Percentiles rank a stretch among this genome's conserved stretches.
These are phyloP conservation scores for Zeugodacus cucurbitae DNA, from an alignment of 1,140 invertebrate genomes.

Conservation along the genomic window DNA sequence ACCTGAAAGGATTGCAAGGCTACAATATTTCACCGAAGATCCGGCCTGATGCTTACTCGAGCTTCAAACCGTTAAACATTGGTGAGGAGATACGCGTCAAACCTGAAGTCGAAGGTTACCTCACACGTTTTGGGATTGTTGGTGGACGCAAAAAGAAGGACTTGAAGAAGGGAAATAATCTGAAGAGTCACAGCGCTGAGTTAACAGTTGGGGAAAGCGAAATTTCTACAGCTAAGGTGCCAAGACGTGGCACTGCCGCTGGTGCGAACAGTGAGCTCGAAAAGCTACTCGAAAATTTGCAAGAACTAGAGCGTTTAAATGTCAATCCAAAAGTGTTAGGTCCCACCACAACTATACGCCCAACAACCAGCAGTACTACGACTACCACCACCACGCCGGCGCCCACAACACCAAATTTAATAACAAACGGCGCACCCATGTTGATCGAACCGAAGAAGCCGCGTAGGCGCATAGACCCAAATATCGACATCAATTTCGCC, in stretches of 20 bases:
- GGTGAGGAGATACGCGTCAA: constrained; percentile 61
- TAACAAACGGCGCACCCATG: constrained; percentile 58
- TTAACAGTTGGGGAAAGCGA: constrained; percentile 39
- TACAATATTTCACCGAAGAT: constrained; percentile 51
- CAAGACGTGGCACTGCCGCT: background rate
- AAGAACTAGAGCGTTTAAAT: constrained; percentile 65
- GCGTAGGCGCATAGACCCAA: constrained; percentile 58
- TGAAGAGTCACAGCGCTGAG: constrained; percentile 35
- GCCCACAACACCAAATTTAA: constrained; percentile 47
- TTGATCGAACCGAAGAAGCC: constrained; percentile 61
- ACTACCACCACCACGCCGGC: constrained; percentile 28
- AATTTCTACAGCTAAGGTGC: constrained; percentile 42
- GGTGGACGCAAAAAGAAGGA: constrained; percentile 49
- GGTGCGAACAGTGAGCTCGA: constrained; percentile 51
- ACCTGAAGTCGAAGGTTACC: constrained; percentile 62
- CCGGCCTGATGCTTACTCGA: constrained; percentile 58
- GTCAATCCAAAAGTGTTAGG: constrained; percentile 49
- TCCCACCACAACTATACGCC: constrained; percentile 29
- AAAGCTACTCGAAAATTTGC: constrained; percentile 58
- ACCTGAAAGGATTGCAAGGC: constrained; percentile 52
- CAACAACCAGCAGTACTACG: constrained; percentile 37
- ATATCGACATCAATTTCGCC: constrained; percentile 60
- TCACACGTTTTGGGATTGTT: constrained; percentile 62
- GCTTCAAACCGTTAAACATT: constrained; percentile 62
- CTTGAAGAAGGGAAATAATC: constrained; percentile 50